Evolutionary conservation across 2,797 vertebrate species (phyloP), one percentile per base, ranked within the genome.

Genomic region (Erpetoichthys calabaricus): DNA sequence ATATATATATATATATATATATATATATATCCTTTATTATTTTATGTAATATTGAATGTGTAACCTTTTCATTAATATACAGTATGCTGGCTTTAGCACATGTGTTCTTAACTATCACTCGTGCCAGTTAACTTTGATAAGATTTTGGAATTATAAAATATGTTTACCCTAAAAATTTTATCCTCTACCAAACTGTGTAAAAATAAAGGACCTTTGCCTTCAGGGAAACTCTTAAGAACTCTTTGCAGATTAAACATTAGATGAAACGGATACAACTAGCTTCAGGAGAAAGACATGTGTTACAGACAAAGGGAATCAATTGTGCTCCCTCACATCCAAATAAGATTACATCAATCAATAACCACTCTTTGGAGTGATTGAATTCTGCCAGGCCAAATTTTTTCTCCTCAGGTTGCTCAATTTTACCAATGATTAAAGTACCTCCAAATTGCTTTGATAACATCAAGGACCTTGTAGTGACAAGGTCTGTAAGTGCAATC

Each of bases 321-420:
- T 74, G 65, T 67, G 70, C 80, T 77, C 71, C 70, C 67, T 81
- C 69, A 68, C 66, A 70, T 68, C 76, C 80, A 77, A 86, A 82
- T 83, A 78, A 88, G 86, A 89, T 89, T 84, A 81, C 75, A 85
- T 84, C 77, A 83, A 78, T 91, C 87, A 87, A 68, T 91, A 86
- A 72, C 62, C 73, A 72, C 73, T 79, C 76, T 83, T 88, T 87
- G 83, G 83, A 87, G 70, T 82, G 78, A 85, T 80, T 84, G 80
- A 82, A 86, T 79, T 86, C 73, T 74, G 81, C 79, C 56, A 64
- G 53, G 56, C 49, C 61, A 56, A 62, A 9, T 61, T 67, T 74
- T 73, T 57, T 70, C 62, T 64, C 73, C 56, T 73, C 65, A 68
- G 56, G 59, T 75, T 71, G 72, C 75, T 84, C 78, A 81, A 78